Evolutionary conservation across 2,113 vertebrate species (phyloP).

Genomic region (Sminthopsis crassicaudata): DNA sequence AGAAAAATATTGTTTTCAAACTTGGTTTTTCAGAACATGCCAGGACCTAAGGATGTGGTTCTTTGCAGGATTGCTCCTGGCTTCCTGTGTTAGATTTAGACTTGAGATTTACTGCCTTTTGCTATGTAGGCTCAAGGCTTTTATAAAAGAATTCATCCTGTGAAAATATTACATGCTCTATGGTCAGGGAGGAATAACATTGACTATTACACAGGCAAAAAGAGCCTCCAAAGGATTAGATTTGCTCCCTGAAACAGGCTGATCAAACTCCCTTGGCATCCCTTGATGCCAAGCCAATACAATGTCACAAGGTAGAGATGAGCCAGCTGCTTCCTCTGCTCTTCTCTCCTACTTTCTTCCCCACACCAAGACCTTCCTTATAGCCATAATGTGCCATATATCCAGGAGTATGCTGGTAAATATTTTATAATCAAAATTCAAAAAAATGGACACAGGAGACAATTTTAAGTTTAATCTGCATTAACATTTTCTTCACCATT

Average conservation of each 20-base stretch:
- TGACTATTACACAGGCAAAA: constrained; percentile 21
- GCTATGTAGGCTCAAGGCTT: constrained; percentile 60
- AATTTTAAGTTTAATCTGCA: not conserved
- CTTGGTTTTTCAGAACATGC: constrained; percentile 8
- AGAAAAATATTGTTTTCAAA: constrained; percentile 35
- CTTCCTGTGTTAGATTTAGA: constrained; percentile 65
- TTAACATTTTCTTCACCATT: not conserved
- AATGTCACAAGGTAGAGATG: not conserved
- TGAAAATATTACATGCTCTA: constrained; percentile 24
- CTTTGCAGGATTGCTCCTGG: constrained; percentile 49
- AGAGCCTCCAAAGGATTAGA: constrained; percentile 15
- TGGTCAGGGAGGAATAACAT: constrained; percentile 23
- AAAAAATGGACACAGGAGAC: not conserved
- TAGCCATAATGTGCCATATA: not conserved
- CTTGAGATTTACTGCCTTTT: constrained; percentile 47
- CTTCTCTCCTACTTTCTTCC: not conserved
- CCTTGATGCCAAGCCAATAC: not conserved
- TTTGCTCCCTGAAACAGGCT: not conserved
- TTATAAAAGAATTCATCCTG: constrained; percentile 44
- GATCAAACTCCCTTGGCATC: not conserved
- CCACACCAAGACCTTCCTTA: not conserved
- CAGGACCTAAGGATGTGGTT: constrained; percentile 23
- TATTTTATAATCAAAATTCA: not conserved
- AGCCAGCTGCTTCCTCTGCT: not conserved
- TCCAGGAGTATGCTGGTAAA: not conserved